These are phyloP conservation scores for Spizaetus ornatus DNA, from an alignment of 2,113 vertebrate species.

Conservation along the genomic window DNA sequence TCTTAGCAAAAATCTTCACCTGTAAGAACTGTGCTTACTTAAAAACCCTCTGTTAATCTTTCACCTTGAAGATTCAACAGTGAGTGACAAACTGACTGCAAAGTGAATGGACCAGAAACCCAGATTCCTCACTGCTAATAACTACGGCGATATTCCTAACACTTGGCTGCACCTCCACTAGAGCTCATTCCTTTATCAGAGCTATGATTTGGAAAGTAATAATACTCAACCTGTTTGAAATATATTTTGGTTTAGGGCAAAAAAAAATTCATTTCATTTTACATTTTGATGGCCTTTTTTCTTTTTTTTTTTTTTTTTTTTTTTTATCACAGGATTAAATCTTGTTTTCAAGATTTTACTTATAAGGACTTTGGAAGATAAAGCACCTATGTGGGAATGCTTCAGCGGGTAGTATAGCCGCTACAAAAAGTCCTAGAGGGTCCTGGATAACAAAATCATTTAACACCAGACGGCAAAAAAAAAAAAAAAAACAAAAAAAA, in stretches of 20 bases:
- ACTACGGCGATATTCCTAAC: neutral
- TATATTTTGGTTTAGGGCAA: neutral
- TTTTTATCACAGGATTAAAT: neutral
- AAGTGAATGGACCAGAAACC: constrained; percentile 22
- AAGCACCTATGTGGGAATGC: neutral
- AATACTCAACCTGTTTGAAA: constrained; percentile 18
- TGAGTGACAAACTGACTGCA: constrained; percentile 37
- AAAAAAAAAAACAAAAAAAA: neutral
- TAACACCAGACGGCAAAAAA: constrained; percentile 16
- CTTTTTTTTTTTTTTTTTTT: neutral
- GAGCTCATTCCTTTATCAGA: constrained; percentile 20
- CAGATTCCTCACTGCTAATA: neutral
- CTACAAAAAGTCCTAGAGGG: constrained; percentile 20
- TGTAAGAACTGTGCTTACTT: neutral
- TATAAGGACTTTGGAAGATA: neutral
- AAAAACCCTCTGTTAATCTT: neutral
- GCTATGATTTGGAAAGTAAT: constrained; percentile 6
- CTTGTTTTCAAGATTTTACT: neutral
- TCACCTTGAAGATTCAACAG: constrained; percentile 51
- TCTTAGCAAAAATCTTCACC: neutral
- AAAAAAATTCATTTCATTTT: neutral
- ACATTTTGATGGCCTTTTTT: neutral
- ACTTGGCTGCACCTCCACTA: constrained; percentile 30
- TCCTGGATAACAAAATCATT: constrained; percentile 13
- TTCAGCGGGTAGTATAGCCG: neutral